Conservation (phyloP, 1,140 invertebrate species). For the Heterodera carotae region DNA sequence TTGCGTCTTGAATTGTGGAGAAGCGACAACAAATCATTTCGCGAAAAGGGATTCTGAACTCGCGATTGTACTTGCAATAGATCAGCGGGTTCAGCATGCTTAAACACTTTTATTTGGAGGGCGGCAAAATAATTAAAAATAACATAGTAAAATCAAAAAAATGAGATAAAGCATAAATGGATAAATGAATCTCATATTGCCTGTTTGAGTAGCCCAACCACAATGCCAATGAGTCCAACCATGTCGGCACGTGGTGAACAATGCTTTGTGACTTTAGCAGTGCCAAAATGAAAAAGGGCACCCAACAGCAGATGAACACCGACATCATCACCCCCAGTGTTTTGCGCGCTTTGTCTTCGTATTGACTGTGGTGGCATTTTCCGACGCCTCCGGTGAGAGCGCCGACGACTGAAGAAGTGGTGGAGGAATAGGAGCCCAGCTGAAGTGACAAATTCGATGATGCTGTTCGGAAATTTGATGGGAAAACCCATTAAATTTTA, state of each 20-base stretch:
- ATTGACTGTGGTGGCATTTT: constrained; percentile 39
- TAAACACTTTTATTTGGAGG: constrained; percentile 32
- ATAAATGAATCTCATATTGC: constrained; percentile 31
- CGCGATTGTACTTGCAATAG: constrained; percentile 70
- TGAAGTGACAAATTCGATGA: not conserved
- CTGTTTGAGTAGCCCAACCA: constrained; percentile 70
- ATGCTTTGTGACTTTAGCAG: constrained; percentile 56
- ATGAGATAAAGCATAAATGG: not conserved
- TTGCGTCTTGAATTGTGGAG: constrained; percentile 66
- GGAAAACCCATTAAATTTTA: too few species aligned
- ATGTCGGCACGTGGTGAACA: constrained; percentile 60
- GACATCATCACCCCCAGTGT: constrained; percentile 96
- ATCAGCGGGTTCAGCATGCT: constrained; percentile 70
- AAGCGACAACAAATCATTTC: constrained; percentile 70
- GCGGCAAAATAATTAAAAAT: too few species aligned
- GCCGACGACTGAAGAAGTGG: not conserved
- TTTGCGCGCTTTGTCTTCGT: constrained; percentile 67
- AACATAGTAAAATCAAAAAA: too few species aligned
- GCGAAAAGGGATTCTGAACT: constrained; percentile 69
- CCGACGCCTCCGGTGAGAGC: not conserved
- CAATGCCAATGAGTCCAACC: constrained; percentile 66
- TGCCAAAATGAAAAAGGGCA: constrained; percentile 83
- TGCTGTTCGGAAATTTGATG: not conserved
- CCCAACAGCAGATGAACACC: constrained; percentile 90
- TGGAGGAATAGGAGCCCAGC: not conserved